Evolutionary conservation across 2,888 invertebrate species (phyloP).

Genomic region (Trypoxylon attenuatum): DNA sequence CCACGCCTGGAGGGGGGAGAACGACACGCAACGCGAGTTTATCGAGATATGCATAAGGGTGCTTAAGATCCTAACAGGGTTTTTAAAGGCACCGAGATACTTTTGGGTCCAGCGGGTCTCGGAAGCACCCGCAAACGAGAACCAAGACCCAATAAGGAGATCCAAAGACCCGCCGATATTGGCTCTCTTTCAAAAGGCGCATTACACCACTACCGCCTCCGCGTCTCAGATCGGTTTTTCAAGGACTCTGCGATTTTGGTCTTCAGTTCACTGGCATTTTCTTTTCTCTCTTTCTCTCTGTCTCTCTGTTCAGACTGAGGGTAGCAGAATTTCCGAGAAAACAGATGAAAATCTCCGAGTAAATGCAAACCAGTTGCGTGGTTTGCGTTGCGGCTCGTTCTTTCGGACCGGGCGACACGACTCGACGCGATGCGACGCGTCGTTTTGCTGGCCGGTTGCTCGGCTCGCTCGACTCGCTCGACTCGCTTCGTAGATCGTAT

Average conservation of each 20-base stretch:
- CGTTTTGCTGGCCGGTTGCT: not conserved
- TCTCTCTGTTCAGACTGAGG: too few relatives aligned
- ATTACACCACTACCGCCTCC: too few relatives aligned
- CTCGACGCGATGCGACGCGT: constrained; percentile 25
- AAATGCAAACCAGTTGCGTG: constrained; percentile 66
- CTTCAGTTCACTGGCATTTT: too few relatives aligned
- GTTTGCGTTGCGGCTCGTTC: constrained; percentile 25
- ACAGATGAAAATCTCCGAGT: constrained; percentile 70
- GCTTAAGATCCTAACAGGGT: constrained; percentile 15
- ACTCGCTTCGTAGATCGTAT: constrained; percentile 59
- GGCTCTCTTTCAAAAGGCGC: too few relatives aligned
- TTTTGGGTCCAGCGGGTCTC: too few relatives aligned
- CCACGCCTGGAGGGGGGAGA: too few relatives aligned
- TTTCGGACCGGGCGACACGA: constrained; percentile 14
- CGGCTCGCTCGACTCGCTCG: constrained; percentile 27
- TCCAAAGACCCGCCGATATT: too few relatives aligned
- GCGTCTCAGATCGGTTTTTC: too few relatives aligned
- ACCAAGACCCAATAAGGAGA: too few relatives aligned
- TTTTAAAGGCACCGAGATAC: constrained; percentile 5
- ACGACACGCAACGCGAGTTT: too few relatives aligned
- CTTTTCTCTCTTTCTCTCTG: not conserved
- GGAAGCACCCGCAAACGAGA: too few relatives aligned
- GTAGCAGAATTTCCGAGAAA: constrained; percentile 68
- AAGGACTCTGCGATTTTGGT: too few relatives aligned
- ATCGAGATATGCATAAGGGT: not conserved